phyloP scores from a whole-genome alignment of 2,113 vertebrate species.

The Ondatra zibethicus region DNA sequence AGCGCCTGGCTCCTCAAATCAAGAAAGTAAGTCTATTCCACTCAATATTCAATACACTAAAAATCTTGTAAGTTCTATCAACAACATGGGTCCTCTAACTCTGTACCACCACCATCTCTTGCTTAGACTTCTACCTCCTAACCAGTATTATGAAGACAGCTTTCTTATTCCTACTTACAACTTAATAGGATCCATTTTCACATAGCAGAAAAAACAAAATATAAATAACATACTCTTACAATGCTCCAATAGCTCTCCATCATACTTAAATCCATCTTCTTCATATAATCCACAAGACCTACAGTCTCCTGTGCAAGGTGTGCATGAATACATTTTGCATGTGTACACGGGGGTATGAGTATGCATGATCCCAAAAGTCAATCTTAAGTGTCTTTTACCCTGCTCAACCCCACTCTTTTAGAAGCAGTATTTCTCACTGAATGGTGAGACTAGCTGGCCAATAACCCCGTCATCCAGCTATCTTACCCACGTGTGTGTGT shows the following conservation, averaged over 20 bases:
- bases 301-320: not conserved
- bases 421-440: not conserved
- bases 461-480: not conserved
- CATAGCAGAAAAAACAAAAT: slow-evolving; percentile 36
- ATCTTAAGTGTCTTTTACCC: not conserved
- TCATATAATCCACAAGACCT: not conserved
- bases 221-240: slow-evolving; percentile 37
- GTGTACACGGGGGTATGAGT: too few relatives aligned
- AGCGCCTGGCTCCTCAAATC: not conserved
- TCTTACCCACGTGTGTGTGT: not conserved
- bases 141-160: not conserved
- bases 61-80: slow-evolving; percentile 20
- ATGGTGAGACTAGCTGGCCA: not conserved
- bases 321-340: not conserved
- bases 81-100: not conserved
- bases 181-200: slow-evolving; percentile 5
- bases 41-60: not conserved
- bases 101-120: not conserved
- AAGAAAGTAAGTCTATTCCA: slow-evolving; percentile 21
- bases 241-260: not conserved
- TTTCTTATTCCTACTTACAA: not conserved
- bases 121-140: not conserved
- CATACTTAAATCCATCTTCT: slow-evolving; percentile 1
- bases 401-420: not conserved
- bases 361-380: not conserved